phyloP scores from a whole-genome alignment of 1,140 invertebrate species.

The Cydia pomonella region DNA sequence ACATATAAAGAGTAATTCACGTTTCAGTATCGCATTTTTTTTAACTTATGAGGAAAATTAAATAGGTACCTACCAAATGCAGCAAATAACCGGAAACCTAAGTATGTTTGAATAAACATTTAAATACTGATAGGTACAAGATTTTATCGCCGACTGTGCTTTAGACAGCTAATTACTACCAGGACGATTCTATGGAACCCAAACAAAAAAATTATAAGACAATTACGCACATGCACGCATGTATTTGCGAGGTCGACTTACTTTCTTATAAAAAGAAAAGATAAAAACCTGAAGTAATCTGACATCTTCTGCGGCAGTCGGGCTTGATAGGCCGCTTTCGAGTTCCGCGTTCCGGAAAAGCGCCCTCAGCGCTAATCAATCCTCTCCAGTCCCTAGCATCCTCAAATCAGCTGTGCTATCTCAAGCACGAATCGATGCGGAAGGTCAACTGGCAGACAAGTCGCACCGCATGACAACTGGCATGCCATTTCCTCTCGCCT shows the following conservation, averaged over 20 bases:
- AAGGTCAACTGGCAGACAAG: slow-evolving; percentile 61
- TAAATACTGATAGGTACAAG: no score
- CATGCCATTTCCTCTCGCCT: slow-evolving; percentile 59
- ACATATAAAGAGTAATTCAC: no score
- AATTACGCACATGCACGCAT: no score
- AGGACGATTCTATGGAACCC: no score
- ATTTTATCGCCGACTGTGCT: no score
- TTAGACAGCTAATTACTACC: no score
- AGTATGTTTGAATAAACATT: no score
- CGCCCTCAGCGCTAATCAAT: not conserved
- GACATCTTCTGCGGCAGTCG: not conserved
- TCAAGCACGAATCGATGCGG: slow-evolving; percentile 56
- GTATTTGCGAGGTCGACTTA: no score
- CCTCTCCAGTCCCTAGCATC: slow-evolving; percentile 23
- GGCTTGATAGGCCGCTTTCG: not conserved
- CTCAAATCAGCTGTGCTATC: slow-evolving; percentile 60
- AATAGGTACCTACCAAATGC: no score
- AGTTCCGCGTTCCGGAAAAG: not conserved
- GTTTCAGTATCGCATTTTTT: not conserved
- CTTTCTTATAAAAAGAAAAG: no score
- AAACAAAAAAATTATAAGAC: no score
- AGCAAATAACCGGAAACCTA: no score
- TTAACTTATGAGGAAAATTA: not conserved
- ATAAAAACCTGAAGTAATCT: not conserved
- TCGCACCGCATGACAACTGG: slow-evolving; percentile 67